Conservation (phyloP, 1,140 invertebrate species). For the Pygmarrhopalites habei region DNA sequence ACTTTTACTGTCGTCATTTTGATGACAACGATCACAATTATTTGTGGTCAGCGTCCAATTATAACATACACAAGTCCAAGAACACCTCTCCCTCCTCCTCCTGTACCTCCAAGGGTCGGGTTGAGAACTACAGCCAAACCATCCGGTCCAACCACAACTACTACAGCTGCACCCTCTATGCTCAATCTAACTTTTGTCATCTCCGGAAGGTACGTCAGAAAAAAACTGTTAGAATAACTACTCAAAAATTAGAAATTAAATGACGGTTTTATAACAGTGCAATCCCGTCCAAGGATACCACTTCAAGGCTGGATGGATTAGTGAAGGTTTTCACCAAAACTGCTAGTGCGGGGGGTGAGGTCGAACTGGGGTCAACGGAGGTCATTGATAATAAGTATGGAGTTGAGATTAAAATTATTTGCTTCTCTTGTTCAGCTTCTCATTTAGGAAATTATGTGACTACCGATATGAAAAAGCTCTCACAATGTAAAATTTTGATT, state of each 20-base stretch:
- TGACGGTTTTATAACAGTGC: background rate
- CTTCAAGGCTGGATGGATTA: slow-evolving; percentile 18
- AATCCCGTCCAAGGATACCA: slow-evolving; percentile 12
- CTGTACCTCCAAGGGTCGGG: no score
- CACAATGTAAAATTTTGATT: no score
- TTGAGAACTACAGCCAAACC: no score
- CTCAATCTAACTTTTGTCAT: slow-evolving; percentile 14
- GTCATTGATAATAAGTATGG: slow-evolving; percentile 12
- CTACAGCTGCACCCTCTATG: background rate
- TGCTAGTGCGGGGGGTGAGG: background rate
- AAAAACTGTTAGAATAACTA: background rate
- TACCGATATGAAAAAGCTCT: no score
- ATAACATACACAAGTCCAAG: no score
- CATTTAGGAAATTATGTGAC: no score
- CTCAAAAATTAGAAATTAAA: background rate
- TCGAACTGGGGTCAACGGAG: slow-evolving; percentile 14
- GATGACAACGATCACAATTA: no score
- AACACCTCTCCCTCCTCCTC: no score
- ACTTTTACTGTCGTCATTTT: no score
- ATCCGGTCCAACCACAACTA: background rate
- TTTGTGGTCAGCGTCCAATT: no score
- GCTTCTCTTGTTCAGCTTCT: no score
- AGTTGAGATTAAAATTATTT: no score
- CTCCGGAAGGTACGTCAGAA: slow-evolving; percentile 8
- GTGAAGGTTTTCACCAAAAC: slow-evolving; percentile 18